Conservation (phyloP, 2,888 invertebrate species). For the Hydrotaea cyrtoneurina region DNA sequence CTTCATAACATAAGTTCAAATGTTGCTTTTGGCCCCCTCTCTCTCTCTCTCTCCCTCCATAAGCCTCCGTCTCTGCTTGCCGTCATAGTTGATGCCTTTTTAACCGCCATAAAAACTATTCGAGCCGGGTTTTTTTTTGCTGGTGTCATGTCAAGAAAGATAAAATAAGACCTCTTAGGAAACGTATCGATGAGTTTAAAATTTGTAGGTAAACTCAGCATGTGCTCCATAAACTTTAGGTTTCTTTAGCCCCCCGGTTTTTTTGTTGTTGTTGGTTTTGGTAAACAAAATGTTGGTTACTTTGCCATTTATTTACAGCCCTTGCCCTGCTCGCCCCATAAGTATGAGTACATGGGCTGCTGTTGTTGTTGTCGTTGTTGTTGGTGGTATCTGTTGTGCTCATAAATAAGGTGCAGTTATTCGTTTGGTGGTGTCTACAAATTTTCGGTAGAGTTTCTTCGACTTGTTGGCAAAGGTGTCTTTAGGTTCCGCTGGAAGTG, state of each 20-base stretch:
- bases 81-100: constrained; percentile 19
- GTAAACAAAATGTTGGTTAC: constrained; percentile 39
- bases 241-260: neutral
- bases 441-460: constrained; percentile 46
- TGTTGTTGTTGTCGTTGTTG: too few species aligned
- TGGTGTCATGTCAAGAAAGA: constrained; percentile 37
- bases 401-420: constrained; percentile 18
- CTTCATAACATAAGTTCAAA: too few species aligned
- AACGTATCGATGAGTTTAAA: constrained; percentile 54
- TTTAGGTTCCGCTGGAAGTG: constrained; percentile 1
- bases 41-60: too few species aligned
- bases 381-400: neutral
- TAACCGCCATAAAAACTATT: constrained; percentile 16
- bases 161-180: constrained; percentile 44
- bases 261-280: neutral
- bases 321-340: neutral
- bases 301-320: constrained; percentile 14
- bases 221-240: constrained; percentile 38
- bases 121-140: constrained; percentile 18
- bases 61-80: neutral
- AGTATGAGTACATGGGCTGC: neutral
- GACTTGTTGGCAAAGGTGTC: constrained; percentile 48
- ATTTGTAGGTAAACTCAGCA: constrained; percentile 52
- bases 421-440: neutral
- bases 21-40: too few species aligned